These are phyloP conservation scores for Tyrophagus putrescentiae DNA, from an alignment of 1,140 invertebrate species.

Conservation along the genomic window DNA sequence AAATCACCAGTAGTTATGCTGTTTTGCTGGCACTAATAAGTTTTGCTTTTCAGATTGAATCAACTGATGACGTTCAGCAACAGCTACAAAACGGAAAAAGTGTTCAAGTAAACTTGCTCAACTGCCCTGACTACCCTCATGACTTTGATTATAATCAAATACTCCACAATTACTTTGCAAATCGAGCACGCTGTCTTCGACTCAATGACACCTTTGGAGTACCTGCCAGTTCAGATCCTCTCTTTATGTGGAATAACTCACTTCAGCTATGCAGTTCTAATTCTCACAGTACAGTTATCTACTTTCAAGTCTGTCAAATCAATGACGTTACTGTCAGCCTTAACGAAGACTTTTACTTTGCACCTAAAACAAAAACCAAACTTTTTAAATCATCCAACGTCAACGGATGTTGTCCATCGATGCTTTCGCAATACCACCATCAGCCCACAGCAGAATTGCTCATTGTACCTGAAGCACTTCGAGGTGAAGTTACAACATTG, in stretches of 20 bases:
- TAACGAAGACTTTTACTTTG: no score
- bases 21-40: not conserved
- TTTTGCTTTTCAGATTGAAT: conserved; percentile 12
- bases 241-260: not conserved
- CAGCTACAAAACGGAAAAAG: not conserved
- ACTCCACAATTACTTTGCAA: not conserved
- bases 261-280: not conserved
- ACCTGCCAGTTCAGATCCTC: not conserved
- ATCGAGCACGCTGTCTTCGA: not conserved
- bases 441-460: not conserved
- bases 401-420: conserved; percentile 20
- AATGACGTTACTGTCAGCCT: no score
- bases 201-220: conserved; percentile 16
- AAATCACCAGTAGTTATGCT: not conserved
- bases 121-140: conserved; percentile 14
- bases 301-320: conserved; percentile 21
- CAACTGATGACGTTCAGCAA: not conserved
- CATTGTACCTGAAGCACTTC: not conserved
- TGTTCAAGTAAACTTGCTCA: not conserved
- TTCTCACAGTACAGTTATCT: conserved; percentile 17
- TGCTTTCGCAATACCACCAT: conserved; percentile 19
- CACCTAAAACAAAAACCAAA: not conserved
- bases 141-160: conserved; percentile 12
- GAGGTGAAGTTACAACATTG: not conserved
- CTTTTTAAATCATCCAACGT: conserved; percentile 18